Evolutionary conservation across 2,113 vertebrate genomes (phyloP).

Genomic region (Chlamydotis undulata): DNA sequence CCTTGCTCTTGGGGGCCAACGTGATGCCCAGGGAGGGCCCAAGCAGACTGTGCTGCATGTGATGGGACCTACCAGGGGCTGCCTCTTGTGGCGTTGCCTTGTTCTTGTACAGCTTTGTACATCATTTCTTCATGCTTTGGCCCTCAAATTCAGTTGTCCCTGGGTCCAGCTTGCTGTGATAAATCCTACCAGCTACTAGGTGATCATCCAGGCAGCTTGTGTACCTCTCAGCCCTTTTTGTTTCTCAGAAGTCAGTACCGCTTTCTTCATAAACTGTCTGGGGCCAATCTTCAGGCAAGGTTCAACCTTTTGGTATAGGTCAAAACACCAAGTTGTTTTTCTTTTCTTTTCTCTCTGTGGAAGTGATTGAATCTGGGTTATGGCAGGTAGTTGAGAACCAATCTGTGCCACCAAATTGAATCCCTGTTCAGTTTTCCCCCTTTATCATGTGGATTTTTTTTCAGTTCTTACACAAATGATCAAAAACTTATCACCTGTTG

Average conservation of each 20-base stretch:
- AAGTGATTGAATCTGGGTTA: not conserved
- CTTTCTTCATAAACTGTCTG: not conserved
- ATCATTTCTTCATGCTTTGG: not conserved
- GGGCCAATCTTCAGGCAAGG: not conserved
- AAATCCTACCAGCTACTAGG: not conserved
- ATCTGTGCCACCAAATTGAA: not conserved
- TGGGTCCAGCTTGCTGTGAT: not conserved
- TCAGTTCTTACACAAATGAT: not conserved
- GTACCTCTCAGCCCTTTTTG: not conserved
- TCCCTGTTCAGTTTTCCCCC: not conserved
- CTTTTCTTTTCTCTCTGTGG: not conserved
- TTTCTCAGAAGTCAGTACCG: not conserved
- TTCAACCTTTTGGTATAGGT: not conserved
- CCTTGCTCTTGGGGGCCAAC: not conserved
- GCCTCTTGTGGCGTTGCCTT: not conserved
- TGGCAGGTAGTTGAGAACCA: not conserved
- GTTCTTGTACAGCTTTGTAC: not conserved
- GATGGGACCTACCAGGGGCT: not conserved
- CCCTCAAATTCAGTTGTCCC: not conserved
- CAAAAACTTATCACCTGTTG: not conserved
- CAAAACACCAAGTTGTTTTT: not conserved
- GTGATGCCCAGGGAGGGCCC: not conserved
- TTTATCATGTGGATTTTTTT: not conserved
- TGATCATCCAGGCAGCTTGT: not conserved
- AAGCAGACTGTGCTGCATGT: too few relatives aligned